Evolutionary conservation across 2,797 vertebrate species (phyloP).

Genomic region (Galaxias olidus): DNA sequence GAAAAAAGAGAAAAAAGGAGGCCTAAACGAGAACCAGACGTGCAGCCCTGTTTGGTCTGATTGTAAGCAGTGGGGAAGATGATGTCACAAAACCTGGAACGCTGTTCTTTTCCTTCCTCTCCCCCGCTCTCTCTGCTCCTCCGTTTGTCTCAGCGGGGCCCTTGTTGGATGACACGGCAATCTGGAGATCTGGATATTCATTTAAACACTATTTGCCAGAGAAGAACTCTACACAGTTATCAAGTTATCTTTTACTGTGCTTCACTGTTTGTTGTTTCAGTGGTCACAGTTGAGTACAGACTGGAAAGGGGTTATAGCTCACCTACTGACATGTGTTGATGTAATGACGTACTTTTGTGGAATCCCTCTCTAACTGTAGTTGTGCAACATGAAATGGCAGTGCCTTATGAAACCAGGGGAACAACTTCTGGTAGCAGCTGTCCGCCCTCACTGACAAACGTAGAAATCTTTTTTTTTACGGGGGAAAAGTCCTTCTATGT

Average conservation of each 20-base stretch:
- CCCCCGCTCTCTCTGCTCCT: conserved; percentile 27
- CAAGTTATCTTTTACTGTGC: not conserved
- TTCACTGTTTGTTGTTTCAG: not conserved
- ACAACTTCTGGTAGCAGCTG: too few species aligned
- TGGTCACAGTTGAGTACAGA: too few species aligned
- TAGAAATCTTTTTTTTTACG: too few species aligned
- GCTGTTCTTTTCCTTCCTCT: conserved; percentile 41
- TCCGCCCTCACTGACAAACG: too few species aligned
- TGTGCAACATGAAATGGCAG: too few species aligned
- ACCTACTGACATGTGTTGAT: too few species aligned
- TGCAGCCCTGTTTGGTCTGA: conserved; percentile 73
- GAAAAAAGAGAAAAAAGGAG: conserved; percentile 29
- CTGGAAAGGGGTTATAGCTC: too few species aligned
- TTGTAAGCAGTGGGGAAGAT: conserved; percentile 58
- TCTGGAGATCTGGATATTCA: not conserved
- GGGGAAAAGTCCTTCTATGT: too few species aligned
- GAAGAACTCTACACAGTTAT: not conserved
- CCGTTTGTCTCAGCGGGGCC: conserved; percentile 15
- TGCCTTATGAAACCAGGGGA: too few species aligned
- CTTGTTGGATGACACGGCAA: not conserved
- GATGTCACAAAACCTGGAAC: conserved; percentile 65
- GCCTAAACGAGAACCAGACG: conserved; percentile 76
- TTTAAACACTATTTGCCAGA: not conserved
- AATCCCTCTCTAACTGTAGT: too few species aligned
- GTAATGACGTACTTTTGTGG: too few species aligned